Percentiles rank a stretch among this genome's conserved stretches.
phyloP scores from a whole-genome alignment of 1,140 invertebrate genomes.

The Belonocnema kinseyi region DNA sequence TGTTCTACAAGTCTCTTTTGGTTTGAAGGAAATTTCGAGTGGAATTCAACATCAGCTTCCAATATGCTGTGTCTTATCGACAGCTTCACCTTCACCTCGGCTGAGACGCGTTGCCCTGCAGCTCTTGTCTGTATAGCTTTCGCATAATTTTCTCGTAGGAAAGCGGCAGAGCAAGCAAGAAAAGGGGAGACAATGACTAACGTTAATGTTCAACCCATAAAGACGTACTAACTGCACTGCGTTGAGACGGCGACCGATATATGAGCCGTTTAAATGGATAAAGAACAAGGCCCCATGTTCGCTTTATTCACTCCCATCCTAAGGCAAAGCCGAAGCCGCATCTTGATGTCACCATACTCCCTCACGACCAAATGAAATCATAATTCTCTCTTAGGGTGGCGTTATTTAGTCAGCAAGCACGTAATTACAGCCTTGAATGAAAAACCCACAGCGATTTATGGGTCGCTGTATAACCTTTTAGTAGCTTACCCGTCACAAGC shows the following conservation, averaged over 20 bases:
- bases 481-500: constrained; percentile 14
- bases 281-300: constrained; percentile 19
- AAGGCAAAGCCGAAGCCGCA: constrained; percentile 7
- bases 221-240: neutral
- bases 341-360: constrained; percentile 35
- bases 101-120: neutral
- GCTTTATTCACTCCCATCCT: neutral
- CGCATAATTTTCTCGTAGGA: neutral
- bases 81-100: no score
- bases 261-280: constrained; percentile 10
- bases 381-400: constrained; percentile 50
- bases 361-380: constrained; percentile 48
- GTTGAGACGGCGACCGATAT: neutral
- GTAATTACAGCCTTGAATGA: constrained; percentile 47
- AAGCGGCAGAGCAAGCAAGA: no score
- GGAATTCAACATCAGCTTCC: no score
- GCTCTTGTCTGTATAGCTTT: neutral
- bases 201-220: neutral
- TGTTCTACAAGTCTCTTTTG: neutral
- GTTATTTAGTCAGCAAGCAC: constrained; percentile 49
- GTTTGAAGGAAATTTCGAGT: no score
- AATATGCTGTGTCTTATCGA: no score
- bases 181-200: constrained; percentile 4
- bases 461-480: constrained; percentile 29
- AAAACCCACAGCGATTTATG: constrained; percentile 45